Evolutionary conservation across 2,797 vertebrate genomes (phyloP).

Genomic region (Pachyuromys duprasi): DNA sequence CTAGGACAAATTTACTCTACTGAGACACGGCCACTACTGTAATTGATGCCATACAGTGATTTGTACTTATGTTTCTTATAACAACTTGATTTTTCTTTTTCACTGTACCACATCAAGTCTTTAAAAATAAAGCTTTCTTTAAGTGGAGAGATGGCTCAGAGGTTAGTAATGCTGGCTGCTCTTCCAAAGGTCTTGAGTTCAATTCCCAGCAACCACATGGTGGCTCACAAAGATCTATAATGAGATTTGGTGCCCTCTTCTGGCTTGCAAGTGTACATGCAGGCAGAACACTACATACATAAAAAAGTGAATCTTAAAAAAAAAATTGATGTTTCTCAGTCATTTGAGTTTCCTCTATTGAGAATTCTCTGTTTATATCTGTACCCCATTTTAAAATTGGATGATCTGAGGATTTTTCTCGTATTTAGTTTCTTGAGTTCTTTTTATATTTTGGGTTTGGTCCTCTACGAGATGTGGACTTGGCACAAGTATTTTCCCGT

Average conservation of each 20-base stretch:
- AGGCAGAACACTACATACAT: no score
- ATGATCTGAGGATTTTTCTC: no score
- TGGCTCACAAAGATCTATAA: no score
- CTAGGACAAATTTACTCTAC: slow-evolving; percentile 75
- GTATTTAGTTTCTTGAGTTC: neutral
- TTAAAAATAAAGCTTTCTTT: neutral
- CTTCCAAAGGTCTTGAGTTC: no score
- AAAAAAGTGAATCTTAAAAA: no score
- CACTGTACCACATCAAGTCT: neutral
- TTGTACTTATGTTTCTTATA: slow-evolving; percentile 81
- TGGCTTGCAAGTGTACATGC: no score
- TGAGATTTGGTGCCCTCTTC: no score
- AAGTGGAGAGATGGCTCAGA: no score
- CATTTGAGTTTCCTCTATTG: neutral
- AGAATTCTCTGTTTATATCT: neutral
- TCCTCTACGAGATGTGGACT: neutral
- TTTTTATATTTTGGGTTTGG: neutral
- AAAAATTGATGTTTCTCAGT: neutral
- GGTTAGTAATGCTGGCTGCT: no score
- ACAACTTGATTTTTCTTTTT: slow-evolving; percentile 36
- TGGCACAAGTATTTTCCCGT: neutral
- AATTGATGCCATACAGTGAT: slow-evolving; percentile 75
- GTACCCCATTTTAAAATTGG: neutral
- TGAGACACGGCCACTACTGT: slow-evolving; percentile 68
- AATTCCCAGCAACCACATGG: no score